phyloP scores from a whole-genome alignment of 2,888 invertebrate genomes.

The Drosophila ezoana region DNA sequence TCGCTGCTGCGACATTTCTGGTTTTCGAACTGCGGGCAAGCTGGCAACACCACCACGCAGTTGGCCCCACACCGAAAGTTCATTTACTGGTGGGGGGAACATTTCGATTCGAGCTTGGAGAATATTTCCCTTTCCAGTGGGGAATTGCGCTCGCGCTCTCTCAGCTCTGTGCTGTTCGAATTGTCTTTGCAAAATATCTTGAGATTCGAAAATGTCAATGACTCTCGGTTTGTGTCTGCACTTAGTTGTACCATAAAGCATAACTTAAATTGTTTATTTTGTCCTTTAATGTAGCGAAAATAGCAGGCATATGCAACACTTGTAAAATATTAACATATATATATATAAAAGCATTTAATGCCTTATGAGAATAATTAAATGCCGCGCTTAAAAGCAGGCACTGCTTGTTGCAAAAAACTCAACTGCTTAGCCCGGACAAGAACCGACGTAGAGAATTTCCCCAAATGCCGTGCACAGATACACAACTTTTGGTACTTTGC shows the following conservation, averaged over 20 bases:
- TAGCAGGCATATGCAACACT: too few species aligned
- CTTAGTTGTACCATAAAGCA: background rate
- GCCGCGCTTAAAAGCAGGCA: slow-evolving; percentile 40
- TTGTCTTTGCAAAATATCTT: background rate
- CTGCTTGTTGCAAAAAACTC: background rate
- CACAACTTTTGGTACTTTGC: slow-evolving; percentile 8
- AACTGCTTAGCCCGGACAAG: background rate
- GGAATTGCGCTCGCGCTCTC: slow-evolving; percentile 3
- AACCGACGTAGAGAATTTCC: slow-evolving; percentile 26
- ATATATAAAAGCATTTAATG: too few species aligned
- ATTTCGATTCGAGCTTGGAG: slow-evolving; percentile 26
- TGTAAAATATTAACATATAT: too few species aligned
- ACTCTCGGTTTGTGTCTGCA: background rate
- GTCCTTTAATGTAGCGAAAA: too few species aligned
- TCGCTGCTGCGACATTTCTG: slow-evolving; percentile 57
- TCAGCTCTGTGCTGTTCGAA: background rate
- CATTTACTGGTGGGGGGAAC: slow-evolving; percentile 39
- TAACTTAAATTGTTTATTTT: too few species aligned
- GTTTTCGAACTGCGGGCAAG: slow-evolving; percentile 52
- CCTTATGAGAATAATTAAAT: background rate
- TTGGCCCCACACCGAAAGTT: slow-evolving; percentile 40
- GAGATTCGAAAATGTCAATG: background rate
- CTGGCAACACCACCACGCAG: slow-evolving; percentile 30
- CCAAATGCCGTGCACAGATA: background rate
- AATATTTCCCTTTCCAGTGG: slow-evolving; percentile 46